phyloP scores from a whole-genome alignment of 2,888 invertebrate species.

The Cephus rjabovi region DNA sequence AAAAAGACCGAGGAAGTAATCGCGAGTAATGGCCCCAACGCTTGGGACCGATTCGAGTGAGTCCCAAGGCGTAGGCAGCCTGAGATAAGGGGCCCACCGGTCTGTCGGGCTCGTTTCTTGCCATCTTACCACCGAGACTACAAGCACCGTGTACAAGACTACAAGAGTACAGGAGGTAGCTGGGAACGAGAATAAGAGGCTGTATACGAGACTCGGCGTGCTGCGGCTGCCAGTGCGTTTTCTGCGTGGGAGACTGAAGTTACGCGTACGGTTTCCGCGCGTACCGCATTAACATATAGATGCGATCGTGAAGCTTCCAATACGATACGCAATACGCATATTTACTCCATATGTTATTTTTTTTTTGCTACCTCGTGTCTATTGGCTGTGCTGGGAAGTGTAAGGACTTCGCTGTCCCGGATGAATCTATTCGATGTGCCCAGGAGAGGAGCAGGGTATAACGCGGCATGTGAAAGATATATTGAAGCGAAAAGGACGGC shows the following conservation, averaged over 20 bases:
- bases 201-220: too few relatives aligned
- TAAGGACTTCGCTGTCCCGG: not conserved
- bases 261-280: conserved; percentile 41
- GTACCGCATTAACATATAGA: conserved; percentile 57
- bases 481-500: not conserved
- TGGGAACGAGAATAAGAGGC: not conserved
- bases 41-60: not conserved
- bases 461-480: not conserved
- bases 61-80: not conserved
- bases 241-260: conserved; percentile 36
- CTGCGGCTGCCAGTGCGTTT: not conserved
- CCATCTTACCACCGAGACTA: not conserved
- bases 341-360: not conserved
- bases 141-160: not conserved
- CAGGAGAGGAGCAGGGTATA: not conserved
- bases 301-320: conserved; percentile 38
- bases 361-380: not conserved
- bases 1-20: not conserved
- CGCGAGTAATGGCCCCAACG: not conserved
- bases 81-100: not conserved
- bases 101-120: not conserved
- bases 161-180: not conserved
- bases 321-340: not conserved
- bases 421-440: not conserved
- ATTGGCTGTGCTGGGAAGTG: not conserved